Evolutionary conservation across 2,888 invertebrate genomes (phyloP).

Genomic region (Ceramica pisi): DNA sequence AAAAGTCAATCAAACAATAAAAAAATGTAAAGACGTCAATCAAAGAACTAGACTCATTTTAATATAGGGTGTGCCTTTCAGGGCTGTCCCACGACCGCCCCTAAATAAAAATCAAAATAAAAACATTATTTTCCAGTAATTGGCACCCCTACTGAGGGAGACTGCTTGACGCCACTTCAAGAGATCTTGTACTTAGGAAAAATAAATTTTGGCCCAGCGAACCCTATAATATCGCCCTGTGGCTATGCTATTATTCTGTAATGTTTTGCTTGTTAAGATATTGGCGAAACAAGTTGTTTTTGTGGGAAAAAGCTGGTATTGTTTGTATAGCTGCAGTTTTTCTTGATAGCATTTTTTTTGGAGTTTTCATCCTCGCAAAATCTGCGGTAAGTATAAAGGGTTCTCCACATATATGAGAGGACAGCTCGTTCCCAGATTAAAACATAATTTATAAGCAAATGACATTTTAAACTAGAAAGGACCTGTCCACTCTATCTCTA

Average conservation of each 20-base stretch:
- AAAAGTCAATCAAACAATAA: conserved; percentile 86
- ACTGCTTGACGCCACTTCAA: conserved; percentile 87
- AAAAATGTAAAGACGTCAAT: conserved; percentile 86
- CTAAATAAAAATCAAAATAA: conserved; percentile 89
- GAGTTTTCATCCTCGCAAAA: not conserved
- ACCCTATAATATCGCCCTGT: conserved; percentile 76
- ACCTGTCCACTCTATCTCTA: not conserved
- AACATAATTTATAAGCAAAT: too few relatives aligned
- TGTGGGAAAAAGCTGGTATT: conserved; percentile 55
- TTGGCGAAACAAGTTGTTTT: conserved; percentile 72
- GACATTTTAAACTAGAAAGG: too few relatives aligned
- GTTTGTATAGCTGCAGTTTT: conserved; percentile 42
- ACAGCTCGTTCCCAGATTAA: too few relatives aligned
- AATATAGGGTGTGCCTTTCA: conserved; percentile 89
- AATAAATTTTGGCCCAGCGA: conserved; percentile 80
- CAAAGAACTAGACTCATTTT: conserved; percentile 85
- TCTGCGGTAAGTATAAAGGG: not conserved
- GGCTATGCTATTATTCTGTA: conserved; percentile 84
- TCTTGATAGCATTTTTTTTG: not conserved
- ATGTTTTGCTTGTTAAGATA: conserved; percentile 79
- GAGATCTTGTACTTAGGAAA: conserved; percentile 86
- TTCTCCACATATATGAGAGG: too few relatives aligned
- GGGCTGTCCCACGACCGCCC: conserved; percentile 90
- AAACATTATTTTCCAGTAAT: conserved; percentile 89
- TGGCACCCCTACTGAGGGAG: conserved; percentile 88